Percentiles rank a stretch among this genome's conserved stretches.
These are phyloP conservation scores for Gulo gulo DNA, from an alignment of 2,113 vertebrate genomes.

Conservation along the genomic window DNA sequence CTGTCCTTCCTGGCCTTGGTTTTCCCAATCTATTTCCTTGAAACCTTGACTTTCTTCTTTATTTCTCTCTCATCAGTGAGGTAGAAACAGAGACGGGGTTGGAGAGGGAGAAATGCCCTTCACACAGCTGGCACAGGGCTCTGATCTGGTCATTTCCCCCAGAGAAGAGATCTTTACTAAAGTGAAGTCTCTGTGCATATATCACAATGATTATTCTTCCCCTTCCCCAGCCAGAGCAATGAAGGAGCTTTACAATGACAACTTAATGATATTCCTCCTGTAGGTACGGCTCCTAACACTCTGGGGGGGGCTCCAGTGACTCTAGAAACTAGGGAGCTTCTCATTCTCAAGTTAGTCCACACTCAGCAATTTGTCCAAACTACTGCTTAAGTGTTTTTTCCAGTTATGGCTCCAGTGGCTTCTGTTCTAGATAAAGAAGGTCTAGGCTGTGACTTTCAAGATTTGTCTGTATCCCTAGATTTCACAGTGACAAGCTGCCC, in stretches of 20 bases:
- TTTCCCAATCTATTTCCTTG: neutral
- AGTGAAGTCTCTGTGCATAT: neutral
- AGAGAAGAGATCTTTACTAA: neutral
- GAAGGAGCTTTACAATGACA: neutral
- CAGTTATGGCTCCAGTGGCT: neutral
- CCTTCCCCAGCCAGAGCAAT: neutral
- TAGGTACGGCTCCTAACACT: neutral
- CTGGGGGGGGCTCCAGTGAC: neutral
- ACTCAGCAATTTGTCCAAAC: neutral
- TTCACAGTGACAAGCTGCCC: neutral
- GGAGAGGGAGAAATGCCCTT: neutral
- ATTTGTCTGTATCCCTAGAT: neutral
- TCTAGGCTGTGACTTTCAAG: neutral
- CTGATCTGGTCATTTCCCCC: neutral
- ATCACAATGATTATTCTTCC: neutral
- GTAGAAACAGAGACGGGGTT: neutral
- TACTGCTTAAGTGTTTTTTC: neutral
- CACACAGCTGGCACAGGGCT: neutral
- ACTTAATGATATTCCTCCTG: neutral
- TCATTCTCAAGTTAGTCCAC: neutral
- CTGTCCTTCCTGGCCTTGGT: neutral
- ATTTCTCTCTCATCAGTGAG: neutral
- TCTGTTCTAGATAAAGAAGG: neutral
- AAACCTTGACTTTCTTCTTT: neutral
- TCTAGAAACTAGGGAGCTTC: neutral